A percentile compares a stretch with the other conserved stretches of the same genome.
These are phyloP conservation scores for Sebastes cheni DNA, from an alignment of 2,797 vertebrate species.

Conservation along the genomic window DNA sequence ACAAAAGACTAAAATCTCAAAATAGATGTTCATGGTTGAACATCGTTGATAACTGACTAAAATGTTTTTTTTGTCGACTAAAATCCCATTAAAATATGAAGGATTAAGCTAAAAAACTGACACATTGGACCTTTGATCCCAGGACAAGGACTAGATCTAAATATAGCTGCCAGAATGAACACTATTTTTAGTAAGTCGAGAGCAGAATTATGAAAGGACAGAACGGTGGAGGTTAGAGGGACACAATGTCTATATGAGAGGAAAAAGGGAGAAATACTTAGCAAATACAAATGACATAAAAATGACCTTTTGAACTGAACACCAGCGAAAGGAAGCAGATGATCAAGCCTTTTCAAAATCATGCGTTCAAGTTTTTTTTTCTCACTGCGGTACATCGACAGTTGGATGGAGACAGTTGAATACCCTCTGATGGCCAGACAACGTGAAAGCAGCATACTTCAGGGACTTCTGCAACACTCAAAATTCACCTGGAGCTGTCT, in stretches of 20 bases:
- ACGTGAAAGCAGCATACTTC: constrained; percentile 10
- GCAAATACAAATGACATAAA: neutral
- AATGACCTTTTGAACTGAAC: neutral
- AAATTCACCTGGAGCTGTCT: constrained; percentile 23
- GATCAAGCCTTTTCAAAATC: neutral
- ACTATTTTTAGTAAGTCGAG: neutral
- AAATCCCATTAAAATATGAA: neutral
- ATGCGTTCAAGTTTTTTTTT: neutral
- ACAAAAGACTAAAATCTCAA: neutral
- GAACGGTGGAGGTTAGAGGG: neutral
- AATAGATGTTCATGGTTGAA: neutral
- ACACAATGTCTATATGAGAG: neutral
- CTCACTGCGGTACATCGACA: neutral
- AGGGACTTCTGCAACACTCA: constrained; percentile 35
- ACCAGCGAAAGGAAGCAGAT: neutral
- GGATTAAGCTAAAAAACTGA: neutral
- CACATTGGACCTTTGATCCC: neutral
- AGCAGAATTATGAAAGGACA: neutral
- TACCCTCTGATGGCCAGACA: neutral
- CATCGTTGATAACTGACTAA: neutral
- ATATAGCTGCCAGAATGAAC: constrained; percentile 12
- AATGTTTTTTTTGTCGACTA: neutral
- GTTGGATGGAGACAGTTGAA: constrained; percentile 6
- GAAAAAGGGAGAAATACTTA: neutral
- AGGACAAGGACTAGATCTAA: constrained; percentile 1